Percentiles rank a stretch among this genome's conserved stretches.
Conservation (phyloP, 2,888 invertebrate genomes). For the Pteria penguin region DNA sequence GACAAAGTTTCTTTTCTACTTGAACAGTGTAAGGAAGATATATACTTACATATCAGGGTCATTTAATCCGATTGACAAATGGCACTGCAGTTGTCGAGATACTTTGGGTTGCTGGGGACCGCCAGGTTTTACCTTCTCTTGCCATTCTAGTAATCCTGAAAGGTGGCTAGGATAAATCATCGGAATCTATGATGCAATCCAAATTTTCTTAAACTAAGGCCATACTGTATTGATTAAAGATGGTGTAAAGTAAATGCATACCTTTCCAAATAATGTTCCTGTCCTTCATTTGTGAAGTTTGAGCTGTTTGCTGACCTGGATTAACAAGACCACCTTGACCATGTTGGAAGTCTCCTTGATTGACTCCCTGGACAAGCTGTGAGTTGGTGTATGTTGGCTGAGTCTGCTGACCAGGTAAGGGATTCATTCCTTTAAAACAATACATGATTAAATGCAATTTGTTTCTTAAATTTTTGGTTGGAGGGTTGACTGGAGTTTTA, state of each 20-base stretch:
- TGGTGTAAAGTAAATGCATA: too few relatives aligned
- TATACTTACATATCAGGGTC: constrained; percentile 91
- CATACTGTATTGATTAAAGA: too few relatives aligned
- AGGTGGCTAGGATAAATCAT: too few relatives aligned
- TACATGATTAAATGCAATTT: background rate
- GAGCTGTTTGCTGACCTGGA: constrained; percentile 4
- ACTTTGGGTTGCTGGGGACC: constrained; percentile 81
- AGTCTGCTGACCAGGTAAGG: background rate
- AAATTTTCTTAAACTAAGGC: too few relatives aligned
- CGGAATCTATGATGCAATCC: too few relatives aligned
- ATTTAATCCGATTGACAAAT: constrained; percentile 85
- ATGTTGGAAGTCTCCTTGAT: background rate
- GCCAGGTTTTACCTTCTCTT: constrained; percentile 90
- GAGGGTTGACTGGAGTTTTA: background rate
- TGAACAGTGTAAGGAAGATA: too few relatives aligned
- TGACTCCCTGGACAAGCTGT: background rate
- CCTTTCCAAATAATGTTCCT: constrained; percentile 66
- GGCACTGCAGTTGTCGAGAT: constrained; percentile 86
- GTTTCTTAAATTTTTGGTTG: background rate
- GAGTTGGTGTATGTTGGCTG: constrained; percentile 7
- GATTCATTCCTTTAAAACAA: background rate
- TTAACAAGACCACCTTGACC: background rate
- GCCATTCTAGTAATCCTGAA: constrained; percentile 88
- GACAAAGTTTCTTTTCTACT: too few relatives aligned
- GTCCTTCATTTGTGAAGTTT: constrained; percentile 46